Evolutionary conservation across 2,797 vertebrate genomes (phyloP).

Genomic region (Micromesistius poutassou): DNA sequence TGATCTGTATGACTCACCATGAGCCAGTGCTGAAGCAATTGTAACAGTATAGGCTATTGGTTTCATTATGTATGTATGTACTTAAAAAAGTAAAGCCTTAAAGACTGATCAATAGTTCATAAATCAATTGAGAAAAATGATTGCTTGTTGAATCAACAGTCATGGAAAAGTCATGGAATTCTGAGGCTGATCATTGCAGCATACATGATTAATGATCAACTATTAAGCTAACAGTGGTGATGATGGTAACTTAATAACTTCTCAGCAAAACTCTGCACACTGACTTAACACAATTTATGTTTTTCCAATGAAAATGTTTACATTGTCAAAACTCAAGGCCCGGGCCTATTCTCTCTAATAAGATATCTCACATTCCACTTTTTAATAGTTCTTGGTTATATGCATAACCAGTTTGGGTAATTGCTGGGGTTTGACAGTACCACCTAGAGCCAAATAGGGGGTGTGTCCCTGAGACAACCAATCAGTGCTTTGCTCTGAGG

Average conservation of each 20-base stretch:
- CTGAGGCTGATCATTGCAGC: background rate
- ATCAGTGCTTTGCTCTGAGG: conserved; percentile 33
- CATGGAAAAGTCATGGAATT: background rate
- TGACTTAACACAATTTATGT: background rate
- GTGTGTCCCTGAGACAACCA: conserved; percentile 26
- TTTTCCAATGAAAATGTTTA: background rate
- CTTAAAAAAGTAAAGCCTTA: no score
- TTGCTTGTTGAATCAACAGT: background rate
- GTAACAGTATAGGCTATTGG: background rate
- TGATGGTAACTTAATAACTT: background rate
- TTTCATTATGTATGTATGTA: background rate
- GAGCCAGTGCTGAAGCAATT: no score
- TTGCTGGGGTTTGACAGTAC: conserved; percentile 11
- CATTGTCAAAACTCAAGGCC: conserved; percentile 2
- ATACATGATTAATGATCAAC: background rate
- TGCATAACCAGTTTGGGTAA: background rate
- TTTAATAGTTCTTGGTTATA: background rate
- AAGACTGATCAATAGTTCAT: background rate
- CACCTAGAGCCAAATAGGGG: conserved; percentile 35
- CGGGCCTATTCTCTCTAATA: background rate
- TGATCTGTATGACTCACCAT: no score
- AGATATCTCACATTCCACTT: background rate
- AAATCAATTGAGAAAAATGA: background rate
- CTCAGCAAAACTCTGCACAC: background rate
- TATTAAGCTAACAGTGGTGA: background rate